phyloP scores from a whole-genome alignment of 1,140 invertebrate genomes.

The Proctacanthus coquilletti region DNA sequence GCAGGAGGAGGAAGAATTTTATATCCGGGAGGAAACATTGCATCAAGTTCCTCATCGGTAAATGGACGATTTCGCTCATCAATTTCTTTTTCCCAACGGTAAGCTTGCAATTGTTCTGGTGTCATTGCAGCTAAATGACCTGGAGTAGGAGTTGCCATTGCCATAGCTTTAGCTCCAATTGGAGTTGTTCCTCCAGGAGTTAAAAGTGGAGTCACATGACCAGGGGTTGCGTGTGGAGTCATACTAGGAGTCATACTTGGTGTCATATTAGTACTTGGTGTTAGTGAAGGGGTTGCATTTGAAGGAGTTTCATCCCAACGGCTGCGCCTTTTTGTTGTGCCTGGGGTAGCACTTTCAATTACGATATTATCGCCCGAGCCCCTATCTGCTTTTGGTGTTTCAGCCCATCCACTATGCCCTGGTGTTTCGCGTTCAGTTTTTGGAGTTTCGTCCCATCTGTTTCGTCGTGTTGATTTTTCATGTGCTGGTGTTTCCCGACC shows the following conservation, averaged over 20 bases:
- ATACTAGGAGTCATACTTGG: conserved; percentile 52
- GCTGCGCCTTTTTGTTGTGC: conserved; percentile 78
- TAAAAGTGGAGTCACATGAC: conserved; percentile 37
- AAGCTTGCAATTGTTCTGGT: conserved; percentile 95
- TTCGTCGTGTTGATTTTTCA: conserved; percentile 69
- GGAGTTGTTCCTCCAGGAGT: conserved; percentile 69
- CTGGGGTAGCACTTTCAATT: conserved; percentile 82
- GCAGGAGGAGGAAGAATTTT: conserved; percentile 93
- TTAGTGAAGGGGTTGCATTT: conserved; percentile 46
- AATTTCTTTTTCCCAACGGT: conserved; percentile 97
- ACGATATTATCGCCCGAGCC: conserved; percentile 60
- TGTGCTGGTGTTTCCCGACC: conserved; percentile 78
- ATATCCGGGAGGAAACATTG: conserved; percentile 95
- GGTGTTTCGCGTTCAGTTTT: conserved; percentile 95
- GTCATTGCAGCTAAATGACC: conserved; percentile 95
- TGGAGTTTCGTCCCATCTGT: conserved; percentile 99
- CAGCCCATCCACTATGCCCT: conserved; percentile 92
- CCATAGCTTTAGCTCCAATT: conserved; percentile 93
- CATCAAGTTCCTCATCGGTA: conserved; percentile 92
- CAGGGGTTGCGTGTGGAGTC: conserved; percentile 46
- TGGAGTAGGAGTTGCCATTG: conserved; percentile 91
- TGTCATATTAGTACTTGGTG: conserved; percentile 51
- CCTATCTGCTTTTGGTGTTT: conserved; percentile 90
- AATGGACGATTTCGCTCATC: conserved; percentile 93
- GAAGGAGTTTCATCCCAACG: conserved; percentile 97